A percentile compares a stretch with the other conserved stretches of the same genome.
phyloP scores from a whole-genome alignment of 2,113 vertebrate genomes.

The Vanacampus margaritifer region DNA sequence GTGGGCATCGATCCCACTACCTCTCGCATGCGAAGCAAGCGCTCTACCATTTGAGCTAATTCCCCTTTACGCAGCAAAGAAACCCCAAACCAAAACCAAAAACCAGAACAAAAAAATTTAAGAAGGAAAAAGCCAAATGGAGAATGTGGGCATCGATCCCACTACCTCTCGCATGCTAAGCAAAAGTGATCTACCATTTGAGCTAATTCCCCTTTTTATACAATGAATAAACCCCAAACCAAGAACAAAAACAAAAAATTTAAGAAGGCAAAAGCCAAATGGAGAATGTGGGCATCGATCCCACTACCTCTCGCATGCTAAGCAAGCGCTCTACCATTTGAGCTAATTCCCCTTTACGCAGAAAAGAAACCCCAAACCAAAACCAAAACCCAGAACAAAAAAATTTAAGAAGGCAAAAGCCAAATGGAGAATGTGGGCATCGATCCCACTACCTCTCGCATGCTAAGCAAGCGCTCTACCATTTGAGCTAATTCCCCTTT shows the following conservation, averaged over 20 bases:
- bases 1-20: constrained; percentile 70
- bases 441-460: no score
- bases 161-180: constrained; percentile 77
- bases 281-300: constrained; percentile 63
- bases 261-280: background rate
- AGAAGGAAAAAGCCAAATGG: constrained; percentile 5
- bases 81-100: no score
- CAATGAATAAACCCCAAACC: no score
- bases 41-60: constrained; percentile 83
- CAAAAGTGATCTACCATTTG: constrained; percentile 79
- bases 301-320: constrained; percentile 47
- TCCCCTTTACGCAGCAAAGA: constrained; percentile 45
- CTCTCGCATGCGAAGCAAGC: constrained; percentile 76
- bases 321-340: no score
- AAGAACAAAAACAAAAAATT: no score
- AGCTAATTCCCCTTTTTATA: no score
- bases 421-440: no score
- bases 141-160: constrained; percentile 60
- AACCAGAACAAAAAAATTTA: background rate
- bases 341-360: no score
- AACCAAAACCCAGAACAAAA: no score
- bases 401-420: no score
- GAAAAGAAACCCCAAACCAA: no score
- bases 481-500: constrained; percentile 78
- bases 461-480: constrained; percentile 73